These are phyloP conservation scores for Hyposoter dolosus DNA, from an alignment of 2,888 invertebrate species.

Conservation along the genomic window DNA sequence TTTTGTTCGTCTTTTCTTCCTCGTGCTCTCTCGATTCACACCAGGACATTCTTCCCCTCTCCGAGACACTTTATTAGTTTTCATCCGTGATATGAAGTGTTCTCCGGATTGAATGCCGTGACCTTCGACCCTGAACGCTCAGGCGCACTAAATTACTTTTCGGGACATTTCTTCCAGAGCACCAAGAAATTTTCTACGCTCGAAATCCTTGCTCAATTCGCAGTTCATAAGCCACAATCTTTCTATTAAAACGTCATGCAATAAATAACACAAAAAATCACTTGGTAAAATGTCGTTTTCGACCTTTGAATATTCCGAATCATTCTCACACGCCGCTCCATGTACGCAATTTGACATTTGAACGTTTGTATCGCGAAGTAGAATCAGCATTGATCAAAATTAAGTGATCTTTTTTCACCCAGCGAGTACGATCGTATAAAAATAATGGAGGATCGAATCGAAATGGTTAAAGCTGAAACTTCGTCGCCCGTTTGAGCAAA, in stretches of 20 bases:
- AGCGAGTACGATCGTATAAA: not conserved
- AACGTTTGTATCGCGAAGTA: not conserved
- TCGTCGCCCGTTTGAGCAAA: not conserved
- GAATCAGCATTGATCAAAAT: not conserved
- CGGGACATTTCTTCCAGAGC: not conserved
- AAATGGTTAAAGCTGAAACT: not conserved
- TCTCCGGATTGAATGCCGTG: not conserved
- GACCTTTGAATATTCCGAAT: not conserved
- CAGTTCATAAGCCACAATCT: too few relatives aligned
- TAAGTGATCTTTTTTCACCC: not conserved
- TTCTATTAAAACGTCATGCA: not conserved
- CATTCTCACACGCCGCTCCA: not conserved
- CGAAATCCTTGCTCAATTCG: not conserved
- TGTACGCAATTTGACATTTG: not conserved
- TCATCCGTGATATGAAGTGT: not conserved
- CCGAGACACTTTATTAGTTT: slow-evolving; percentile 62
- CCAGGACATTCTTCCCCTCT: slow-evolving; percentile 2
- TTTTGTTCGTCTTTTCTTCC: not conserved
- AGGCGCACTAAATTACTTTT: not conserved
- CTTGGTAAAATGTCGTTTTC: not conserved
- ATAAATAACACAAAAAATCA: too few relatives aligned
- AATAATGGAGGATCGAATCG: not conserved
- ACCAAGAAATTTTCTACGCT: not conserved
- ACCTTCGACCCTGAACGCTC: not conserved
- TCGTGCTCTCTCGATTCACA: slow-evolving; percentile 55